Base-by-base conservation (phyloP, 2,797 vertebrate genomes). In the Peromyscus attwateri region DNA sequence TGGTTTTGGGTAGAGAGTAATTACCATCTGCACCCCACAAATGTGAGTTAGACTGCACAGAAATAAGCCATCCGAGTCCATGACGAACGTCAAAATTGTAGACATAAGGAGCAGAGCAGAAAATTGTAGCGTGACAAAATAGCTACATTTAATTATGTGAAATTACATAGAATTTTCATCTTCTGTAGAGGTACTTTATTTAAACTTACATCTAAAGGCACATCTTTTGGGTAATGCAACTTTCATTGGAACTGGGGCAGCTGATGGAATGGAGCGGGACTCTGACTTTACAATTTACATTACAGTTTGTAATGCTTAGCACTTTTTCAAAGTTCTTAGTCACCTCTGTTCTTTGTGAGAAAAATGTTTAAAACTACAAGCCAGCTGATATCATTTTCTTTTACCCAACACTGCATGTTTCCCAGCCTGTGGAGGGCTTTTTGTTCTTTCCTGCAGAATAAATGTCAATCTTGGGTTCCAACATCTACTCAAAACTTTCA, bases 121-220 rank as follows among this genome's bases (percentile, higher is more conserved):
- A 99, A 99, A 99, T 98, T 99, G 98, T 96, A 99, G 98, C 91
- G 97, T 93, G 95, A 98, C 98, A 98, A 99, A 99, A 99, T 98
- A 98, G 98, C 97, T 98, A 98, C 98, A 98, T 98, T 99, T 99
- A 98, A 99, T 99, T 99, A 99, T 97, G 97, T 95, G 82, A 99
- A 99, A 99, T 99, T 99, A 98, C 97, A 99, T 98, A 98, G 98
- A 98, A 99, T 99, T 99, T 98, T 95, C 98, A 94, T 98, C 97
- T 98, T 98, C 98, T 98, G 98, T 97, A 96, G 97, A 97, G 96
- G 93, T 96, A 81, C 96, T 96, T 98, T 98, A 98, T 99, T 99
- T 99, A 98, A 98, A 98, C 97, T 95, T 96, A 97, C 0, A 96
- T 95, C 95, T 97, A 98, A 98, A 96, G 97, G 96, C 95, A 97